Conservation (phyloP, 2,888 invertebrate genomes). For the Crossocerus cetratus region DNA sequence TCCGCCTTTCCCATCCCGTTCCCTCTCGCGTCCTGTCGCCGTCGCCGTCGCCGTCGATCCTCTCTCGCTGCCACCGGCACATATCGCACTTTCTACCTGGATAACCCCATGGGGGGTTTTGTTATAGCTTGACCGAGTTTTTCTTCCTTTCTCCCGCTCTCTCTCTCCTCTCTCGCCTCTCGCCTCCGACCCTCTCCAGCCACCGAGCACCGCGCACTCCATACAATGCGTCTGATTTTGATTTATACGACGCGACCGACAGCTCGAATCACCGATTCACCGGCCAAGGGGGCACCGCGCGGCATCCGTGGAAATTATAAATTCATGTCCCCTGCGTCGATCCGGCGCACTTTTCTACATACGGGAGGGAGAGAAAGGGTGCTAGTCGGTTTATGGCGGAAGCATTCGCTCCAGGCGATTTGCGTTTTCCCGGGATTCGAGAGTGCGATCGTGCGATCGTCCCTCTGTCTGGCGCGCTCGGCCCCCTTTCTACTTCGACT, state of each 20-base stretch:
- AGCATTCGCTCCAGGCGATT: slow-evolving; percentile 65
- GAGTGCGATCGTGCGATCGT: slow-evolving; percentile 1
- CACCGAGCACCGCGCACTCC: slow-evolving; percentile 23
- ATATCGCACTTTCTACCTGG: slow-evolving; percentile 72
- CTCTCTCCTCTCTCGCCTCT: slow-evolving; percentile 22
- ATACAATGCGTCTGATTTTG: slow-evolving; percentile 76
- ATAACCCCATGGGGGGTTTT: slow-evolving; percentile 66
- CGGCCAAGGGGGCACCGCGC: slow-evolving; percentile 52
- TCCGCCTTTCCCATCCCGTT: not conserved
- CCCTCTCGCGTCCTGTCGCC: too few relatives aligned
- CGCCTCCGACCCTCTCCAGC: slow-evolving; percentile 30
- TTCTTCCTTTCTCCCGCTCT: slow-evolving; percentile 58
- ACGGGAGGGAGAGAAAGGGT: slow-evolving; percentile 12
- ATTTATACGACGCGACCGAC: slow-evolving; percentile 76
- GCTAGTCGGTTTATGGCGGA: slow-evolving; percentile 16
- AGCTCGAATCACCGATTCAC: slow-evolving; percentile 60
- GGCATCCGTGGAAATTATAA: slow-evolving; percentile 74
- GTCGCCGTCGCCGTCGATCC: slow-evolving; percentile 27
- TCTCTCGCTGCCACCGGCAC: slow-evolving; percentile 36
- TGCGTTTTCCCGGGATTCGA: slow-evolving; percentile 49
- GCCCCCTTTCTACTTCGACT: slow-evolving; percentile 9
- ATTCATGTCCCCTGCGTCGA: slow-evolving; percentile 67
- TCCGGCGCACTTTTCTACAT: slow-evolving; percentile 10
- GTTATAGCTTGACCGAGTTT: slow-evolving; percentile 76
- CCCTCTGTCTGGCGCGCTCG: slow-evolving; percentile 37